These are phyloP conservation scores for Actinia tenebrosa DNA, from an alignment of 64 coral and sea anemone species.

Conservation along the genomic window DNA sequence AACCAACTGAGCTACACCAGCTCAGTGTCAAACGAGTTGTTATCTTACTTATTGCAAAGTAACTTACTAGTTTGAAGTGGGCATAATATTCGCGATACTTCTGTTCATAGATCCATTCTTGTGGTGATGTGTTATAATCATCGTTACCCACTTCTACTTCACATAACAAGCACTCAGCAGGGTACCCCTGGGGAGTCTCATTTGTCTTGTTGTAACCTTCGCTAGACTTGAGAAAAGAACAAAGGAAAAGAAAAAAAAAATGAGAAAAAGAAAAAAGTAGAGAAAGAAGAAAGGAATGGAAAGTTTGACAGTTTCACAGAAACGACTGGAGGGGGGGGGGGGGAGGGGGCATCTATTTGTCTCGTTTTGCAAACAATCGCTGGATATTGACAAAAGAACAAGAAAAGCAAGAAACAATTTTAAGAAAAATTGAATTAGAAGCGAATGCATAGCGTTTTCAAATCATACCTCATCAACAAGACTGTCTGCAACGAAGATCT, in stretches of 20 bases:
- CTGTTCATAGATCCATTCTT: slow-evolving; percentile 46
- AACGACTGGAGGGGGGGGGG: no score
- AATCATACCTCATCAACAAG: slow-evolving; percentile 77
- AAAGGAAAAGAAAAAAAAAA: no score
- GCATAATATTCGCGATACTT: slow-evolving; percentile 67
- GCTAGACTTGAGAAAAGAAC: slow-evolving; percentile 36
- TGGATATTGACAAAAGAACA: background rate
- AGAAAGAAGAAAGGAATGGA: no score
- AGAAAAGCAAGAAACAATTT: no score
- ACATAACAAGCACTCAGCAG: slow-evolving; percentile 72
- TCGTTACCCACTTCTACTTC: slow-evolving; percentile 66
- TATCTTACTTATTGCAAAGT: background rate
- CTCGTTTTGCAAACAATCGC: no score
- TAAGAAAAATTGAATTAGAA: background rate
- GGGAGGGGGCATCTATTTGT: no score
- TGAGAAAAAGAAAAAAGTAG: background rate
- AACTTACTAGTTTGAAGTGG: slow-evolving; percentile 53
- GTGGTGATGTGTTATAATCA: slow-evolving; percentile 44
- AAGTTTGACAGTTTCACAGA: no score
- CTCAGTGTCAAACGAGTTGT: no score
- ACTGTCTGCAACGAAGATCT: slow-evolving; percentile 97
- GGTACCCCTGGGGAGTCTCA: slow-evolving; percentile 68
- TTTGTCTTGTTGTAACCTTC: slow-evolving; percentile 70
- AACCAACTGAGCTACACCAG: no score
- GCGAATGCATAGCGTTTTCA: no score